Evolutionary conservation across 2,888 invertebrate genomes (phyloP).

Genomic region (Aphodius sticticus): DNA sequence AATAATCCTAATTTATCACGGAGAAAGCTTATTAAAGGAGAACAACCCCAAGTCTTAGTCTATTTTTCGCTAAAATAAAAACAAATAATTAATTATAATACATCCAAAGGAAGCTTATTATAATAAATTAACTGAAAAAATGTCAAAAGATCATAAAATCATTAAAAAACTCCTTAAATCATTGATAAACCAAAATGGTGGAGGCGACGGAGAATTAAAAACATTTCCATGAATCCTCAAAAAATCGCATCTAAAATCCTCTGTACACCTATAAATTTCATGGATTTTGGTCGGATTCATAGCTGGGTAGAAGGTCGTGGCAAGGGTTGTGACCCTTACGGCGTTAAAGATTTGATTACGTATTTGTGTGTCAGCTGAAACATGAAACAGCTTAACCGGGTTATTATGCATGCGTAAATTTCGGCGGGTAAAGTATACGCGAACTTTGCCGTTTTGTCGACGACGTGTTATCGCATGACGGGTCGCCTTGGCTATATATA

Average conservation of each 20-base stretch:
- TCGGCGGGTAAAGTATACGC: slow-evolving; percentile 7
- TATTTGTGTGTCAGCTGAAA: not conserved
- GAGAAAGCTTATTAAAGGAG: too few relatives aligned
- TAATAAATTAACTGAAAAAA: too few relatives aligned
- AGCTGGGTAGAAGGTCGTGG: too few relatives aligned
- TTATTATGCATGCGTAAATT: slow-evolving; percentile 14
- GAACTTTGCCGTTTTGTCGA: not conserved
- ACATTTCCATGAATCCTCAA: not conserved
- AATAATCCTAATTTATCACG: not conserved
- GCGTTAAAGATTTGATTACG: not conserved
- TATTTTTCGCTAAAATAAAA: too few relatives aligned
- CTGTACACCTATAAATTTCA: too few relatives aligned
- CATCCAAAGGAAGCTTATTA: too few relatives aligned
- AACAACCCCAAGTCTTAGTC: too few relatives aligned
- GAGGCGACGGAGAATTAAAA: not conserved
- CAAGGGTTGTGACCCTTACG: too few relatives aligned
- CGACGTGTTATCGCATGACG: not conserved
- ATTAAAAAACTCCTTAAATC: too few relatives aligned
- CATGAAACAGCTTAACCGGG: not conserved
- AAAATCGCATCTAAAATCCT: not conserved
- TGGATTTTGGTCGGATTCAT: too few relatives aligned
- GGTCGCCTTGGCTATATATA: not conserved
- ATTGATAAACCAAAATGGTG: not conserved
- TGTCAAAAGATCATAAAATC: too few relatives aligned
- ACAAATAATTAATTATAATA: too few relatives aligned